phyloP scores from a whole-genome alignment of 2,888 invertebrate species.

The Megastigmus dorsalis region DNA sequence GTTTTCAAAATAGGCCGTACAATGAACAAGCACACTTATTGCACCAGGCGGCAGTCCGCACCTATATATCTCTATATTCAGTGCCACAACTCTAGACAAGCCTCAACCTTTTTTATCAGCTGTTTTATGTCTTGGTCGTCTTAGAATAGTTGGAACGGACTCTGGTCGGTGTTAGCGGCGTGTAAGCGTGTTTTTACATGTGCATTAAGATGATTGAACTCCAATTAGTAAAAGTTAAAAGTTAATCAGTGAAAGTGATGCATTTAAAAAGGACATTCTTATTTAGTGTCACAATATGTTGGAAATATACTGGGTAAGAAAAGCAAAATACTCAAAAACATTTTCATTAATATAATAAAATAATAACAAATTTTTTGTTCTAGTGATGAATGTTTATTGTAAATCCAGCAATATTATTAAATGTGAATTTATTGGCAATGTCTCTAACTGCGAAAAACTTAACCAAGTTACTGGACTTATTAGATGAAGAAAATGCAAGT shows the following conservation, averaged over 20 bases:
- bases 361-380: neutral
- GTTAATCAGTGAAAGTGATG: conserved; percentile 4
- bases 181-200: neutral
- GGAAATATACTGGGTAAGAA: neutral
- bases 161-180: neutral
- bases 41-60: too few species aligned
- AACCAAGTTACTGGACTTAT: conserved; percentile 66
- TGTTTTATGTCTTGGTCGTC: neutral
- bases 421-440: conserved; percentile 58
- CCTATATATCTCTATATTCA: too few species aligned
- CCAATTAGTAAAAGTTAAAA: neutral
- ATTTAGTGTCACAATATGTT: neutral
- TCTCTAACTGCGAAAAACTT: conserved; percentile 65
- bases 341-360: neutral
- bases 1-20: too few species aligned
- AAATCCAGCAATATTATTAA: neutral
- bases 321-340: neutral
- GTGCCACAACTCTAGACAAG: neutral
- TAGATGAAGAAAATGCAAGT: conserved; percentile 70
- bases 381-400: neutral
- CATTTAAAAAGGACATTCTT: neutral
- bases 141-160: too few species aligned
- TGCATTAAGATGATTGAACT: neutral
- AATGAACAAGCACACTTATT: too few species aligned
- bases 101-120: conserved; percentile 13